Base-by-base conservation (phyloP, 2,888 invertebrate species). In the Euclidia mi region DNA sequence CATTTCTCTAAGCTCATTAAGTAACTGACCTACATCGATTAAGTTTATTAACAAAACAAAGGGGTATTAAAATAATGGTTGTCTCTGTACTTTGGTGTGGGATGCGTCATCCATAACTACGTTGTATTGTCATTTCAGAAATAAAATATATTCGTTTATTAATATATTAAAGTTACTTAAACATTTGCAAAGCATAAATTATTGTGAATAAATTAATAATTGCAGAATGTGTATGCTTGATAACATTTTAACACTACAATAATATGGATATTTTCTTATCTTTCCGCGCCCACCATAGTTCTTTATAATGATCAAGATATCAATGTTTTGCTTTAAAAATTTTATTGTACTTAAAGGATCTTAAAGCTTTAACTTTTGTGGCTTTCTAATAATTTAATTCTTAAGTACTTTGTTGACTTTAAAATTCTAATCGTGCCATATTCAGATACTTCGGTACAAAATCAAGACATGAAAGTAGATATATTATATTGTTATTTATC, bases 151-250 rank as follows among this genome's bases (percentile, higher is more conserved):
- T 52, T 37, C 2, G 3, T 53, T 31, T 42, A 17, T 28, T 28
- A 28, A 28, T 29, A 40, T 44, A 45, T 42, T 38, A 50, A 47
- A 46, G 34, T 34, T 10, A 42, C 25, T 52, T 43, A 53, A 45
- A 43, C 44, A 37, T 41, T 69, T 52, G 42, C 53, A 52, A 45
- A 29, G 31, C 52, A 57, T 50, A 50, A n/a, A 45, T 14, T 10
- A 58, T 66, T 70, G 51, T 56, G 52, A 57, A 62, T 64, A 58
- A 45, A n/a, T n/a, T n/a, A n/a, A 67, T 49, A 46, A 60, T 47
- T 63, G 45, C 56, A 57, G 46, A 56, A 44, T 49, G 44, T 70
- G 71, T 70, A 73, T 18, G 66, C 70, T 71, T 72, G 38, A 51
- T 60, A 43, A 62, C 38, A 48, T 43, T 56, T 51, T 53, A 53